phyloP scores from a whole-genome alignment of 2,797 vertebrate genomes.

The Girardinus metallicus region DNA sequence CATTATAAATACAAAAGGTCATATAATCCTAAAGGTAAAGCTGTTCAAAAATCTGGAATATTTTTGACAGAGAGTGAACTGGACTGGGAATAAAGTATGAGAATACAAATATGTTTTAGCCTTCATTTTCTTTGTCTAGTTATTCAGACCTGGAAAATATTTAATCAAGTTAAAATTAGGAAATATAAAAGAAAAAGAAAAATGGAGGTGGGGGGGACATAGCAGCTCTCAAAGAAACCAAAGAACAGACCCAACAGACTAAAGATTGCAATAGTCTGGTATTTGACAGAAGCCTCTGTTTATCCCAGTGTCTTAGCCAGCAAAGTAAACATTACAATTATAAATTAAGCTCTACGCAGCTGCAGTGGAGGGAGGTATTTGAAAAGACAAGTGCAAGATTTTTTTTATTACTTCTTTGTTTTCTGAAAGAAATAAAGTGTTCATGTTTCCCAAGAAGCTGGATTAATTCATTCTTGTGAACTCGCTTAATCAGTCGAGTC shows the following conservation, averaged over 20 bases:
- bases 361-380: constrained; percentile 4
- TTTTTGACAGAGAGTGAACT: too few species aligned
- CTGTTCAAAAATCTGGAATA: too few species aligned
- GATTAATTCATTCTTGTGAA: constrained; percentile 1
- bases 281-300: neutral
- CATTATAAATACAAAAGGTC: neutral
- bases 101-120: neutral
- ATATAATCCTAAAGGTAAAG: too few species aligned
- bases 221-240: neutral
- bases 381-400: constrained; percentile 29
- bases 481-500: neutral
- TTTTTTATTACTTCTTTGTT: constrained; percentile 20
- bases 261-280: neutral
- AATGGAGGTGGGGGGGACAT: neutral
- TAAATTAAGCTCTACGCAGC: constrained; percentile 51
- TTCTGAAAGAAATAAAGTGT: neutral
- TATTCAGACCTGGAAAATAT: neutral
- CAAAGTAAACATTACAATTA: constrained; percentile 74
- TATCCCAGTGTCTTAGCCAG: constrained; percentile 2
- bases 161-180: too few species aligned
- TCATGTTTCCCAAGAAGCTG: neutral
- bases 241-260: neutral
- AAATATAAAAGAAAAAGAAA: neutral
- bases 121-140: neutral
- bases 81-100: neutral